Evolutionary conservation across 2,113 vertebrate genomes (phyloP), one percentile per base, ranked within the genome.

Genomic region (Apus apus): DNA sequence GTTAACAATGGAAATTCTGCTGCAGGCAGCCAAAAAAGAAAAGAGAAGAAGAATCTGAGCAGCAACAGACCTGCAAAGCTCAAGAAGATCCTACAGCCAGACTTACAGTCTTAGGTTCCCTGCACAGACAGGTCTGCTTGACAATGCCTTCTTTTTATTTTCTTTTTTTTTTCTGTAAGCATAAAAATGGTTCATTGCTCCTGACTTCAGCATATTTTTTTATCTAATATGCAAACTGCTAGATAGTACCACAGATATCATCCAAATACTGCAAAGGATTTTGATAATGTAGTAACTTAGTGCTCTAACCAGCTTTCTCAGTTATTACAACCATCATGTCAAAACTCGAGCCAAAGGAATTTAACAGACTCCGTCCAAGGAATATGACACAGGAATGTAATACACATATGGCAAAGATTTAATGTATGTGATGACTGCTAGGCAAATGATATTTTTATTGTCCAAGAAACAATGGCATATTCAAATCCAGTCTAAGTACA

Each of bases 381-480:
- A 94, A 94, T 86, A 96, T 3, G 90, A 94, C 90, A 90, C 40
- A 87, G 81, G 93, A 96, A 96, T 95, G 88, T 6, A 88, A 91
- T 36, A 94, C 76, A 94, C 94, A 96, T 95, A 95, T 94, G 93
- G 93, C 91, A 94, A 94, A 94, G 93, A 96, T 97, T 96, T 90
- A 93, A 94, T 23, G 73, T 89, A 95, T 96, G 92, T 90, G 85
- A 94, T 94, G 90, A 97, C 89, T 96, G 83, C 79, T 95, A 81
- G 85, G 93, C 87, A 92, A 97, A 88, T 0, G 73, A 93, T 92
- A 72, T 40, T 94, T 97, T 97, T 94, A 96, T 94, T 94, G 94
- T 95, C 76, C 68, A 57, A 87, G 88, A 94, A 97, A 95, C 90
- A 95, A 96, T 94, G 85, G 92, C 90, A 96, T 95, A 96, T 96